These are phyloP conservation scores for Scartelaos histophorus DNA, from an alignment of 2,113 vertebrate species.

Conservation along the genomic window DNA sequence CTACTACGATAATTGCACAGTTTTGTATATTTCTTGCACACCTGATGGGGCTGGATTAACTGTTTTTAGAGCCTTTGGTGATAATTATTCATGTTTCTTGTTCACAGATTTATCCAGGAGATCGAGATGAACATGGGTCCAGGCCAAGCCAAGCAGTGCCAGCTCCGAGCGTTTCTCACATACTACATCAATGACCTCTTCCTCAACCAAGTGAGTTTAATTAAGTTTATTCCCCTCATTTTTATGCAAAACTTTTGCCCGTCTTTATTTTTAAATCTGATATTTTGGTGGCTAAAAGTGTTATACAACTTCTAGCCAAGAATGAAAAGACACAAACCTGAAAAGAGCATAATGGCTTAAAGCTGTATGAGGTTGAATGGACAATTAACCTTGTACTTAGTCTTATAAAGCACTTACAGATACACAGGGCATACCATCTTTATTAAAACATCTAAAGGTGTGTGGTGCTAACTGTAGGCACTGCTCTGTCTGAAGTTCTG, in stretches of 20 bases:
- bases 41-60: not conserved
- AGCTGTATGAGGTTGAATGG: not conserved
- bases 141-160: conserved; percentile 91
- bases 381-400: not conserved
- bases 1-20: not conserved
- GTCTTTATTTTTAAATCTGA: not conserved
- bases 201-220: conserved; percentile 85
- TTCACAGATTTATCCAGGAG: conserved; percentile 92
- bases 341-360: not conserved
- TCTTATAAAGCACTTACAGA: not conserved
- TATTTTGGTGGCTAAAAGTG: not conserved
- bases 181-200: conserved; percentile 97
- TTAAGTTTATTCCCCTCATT: not conserved
- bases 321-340: not conserved
- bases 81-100: conserved; percentile 10
- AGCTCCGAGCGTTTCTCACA: conserved; percentile 92
- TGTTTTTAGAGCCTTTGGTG: not conserved
- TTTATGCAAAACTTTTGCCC: not conserved
- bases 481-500: too few relatives aligned
- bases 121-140: conserved; percentile 89
- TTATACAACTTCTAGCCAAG: not conserved
- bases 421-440: too few relatives aligned
- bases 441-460: too few relatives aligned
- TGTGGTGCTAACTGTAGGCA: too few relatives aligned
- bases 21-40: not conserved